phyloP scores from a whole-genome alignment of 1,140 invertebrate genomes.

The Drosophila kanapiae region DNA sequence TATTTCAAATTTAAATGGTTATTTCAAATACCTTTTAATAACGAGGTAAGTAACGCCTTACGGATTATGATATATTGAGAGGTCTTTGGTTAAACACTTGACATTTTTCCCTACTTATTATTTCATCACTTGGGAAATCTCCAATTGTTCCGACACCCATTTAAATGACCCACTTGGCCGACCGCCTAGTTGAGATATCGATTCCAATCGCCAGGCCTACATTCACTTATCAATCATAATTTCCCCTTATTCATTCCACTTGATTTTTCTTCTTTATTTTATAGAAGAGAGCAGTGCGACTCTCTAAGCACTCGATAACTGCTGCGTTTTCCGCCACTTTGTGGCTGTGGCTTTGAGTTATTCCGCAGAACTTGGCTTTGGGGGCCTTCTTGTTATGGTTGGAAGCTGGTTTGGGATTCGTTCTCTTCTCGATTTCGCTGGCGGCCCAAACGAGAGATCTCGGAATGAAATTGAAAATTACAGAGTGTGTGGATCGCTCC shows the following conservation, averaged over 20 bases:
- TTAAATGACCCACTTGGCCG: slow-evolving; percentile 37
- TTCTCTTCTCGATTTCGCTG: slow-evolving; percentile 27
- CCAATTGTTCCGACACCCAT: slow-evolving; percentile 7
- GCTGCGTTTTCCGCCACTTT: slow-evolving; percentile 43
- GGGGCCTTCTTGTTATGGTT: slow-evolving; percentile 8
- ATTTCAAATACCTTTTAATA: no score
- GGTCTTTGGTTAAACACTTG: not conserved
- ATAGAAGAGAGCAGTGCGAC: slow-evolving; percentile 16
- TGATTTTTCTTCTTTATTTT: not conserved
- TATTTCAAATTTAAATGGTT: no score
- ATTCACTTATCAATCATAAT: slow-evolving; percentile 54
- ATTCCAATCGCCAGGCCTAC: slow-evolving; percentile 31
- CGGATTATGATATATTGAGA: no score
- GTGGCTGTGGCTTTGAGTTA: slow-evolving; percentile 10
- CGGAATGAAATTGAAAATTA: slow-evolving; percentile 78
- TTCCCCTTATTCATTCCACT: slow-evolving; percentile 33
- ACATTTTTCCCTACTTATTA: not conserved
- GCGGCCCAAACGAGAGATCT: slow-evolving; percentile 29
- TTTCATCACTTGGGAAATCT: not conserved
- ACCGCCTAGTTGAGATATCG: slow-evolving; percentile 17
- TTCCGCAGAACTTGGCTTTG: slow-evolving; percentile 12
- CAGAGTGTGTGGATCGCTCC: slow-evolving; percentile 22
- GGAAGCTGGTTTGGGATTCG: slow-evolving; percentile 1
- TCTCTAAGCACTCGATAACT: slow-evolving; percentile 52
- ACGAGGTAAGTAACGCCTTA: no score